Evolutionary conservation across 1,140 invertebrate genomes (phyloP).

Genomic region (Drosophila navojoa): DNA sequence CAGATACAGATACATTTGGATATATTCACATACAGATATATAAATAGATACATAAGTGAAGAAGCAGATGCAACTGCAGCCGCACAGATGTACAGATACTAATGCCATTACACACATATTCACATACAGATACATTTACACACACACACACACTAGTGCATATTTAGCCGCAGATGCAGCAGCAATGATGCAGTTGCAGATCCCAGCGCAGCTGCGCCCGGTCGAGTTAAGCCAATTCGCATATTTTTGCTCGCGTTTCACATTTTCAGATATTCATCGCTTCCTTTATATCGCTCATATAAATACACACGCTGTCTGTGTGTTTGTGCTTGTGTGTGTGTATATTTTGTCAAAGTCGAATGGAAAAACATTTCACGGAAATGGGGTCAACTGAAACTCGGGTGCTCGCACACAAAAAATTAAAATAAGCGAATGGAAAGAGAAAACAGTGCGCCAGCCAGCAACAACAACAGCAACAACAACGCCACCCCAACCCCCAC

Average conservation of each 20-base stretch:
- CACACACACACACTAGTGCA: background rate
- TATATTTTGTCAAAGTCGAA: slow-evolving; percentile 60
- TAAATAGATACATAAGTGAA: background rate
- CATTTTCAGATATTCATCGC: slow-evolving; percentile 41
- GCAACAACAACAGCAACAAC: slow-evolving; percentile 21
- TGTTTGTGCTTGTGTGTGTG: slow-evolving; percentile 20
- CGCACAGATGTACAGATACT: background rate
- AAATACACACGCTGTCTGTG: background rate
- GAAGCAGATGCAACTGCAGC: background rate
- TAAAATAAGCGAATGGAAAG: slow-evolving; percentile 73
- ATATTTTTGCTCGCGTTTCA: slow-evolving; percentile 45
- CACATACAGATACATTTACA: background rate
- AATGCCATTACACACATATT: background rate
- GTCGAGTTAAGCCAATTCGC: slow-evolving; percentile 68
- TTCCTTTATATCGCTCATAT: slow-evolving; percentile 25
- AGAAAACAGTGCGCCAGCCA: slow-evolving; percentile 44
- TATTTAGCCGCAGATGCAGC: too few relatives aligned
- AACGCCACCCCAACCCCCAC: background rate
- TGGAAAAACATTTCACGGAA: slow-evolving; percentile 76
- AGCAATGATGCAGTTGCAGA: background rate
- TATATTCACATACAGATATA: background rate
- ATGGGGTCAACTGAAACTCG: slow-evolving; percentile 75
- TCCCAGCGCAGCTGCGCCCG: slow-evolving; percentile 54
- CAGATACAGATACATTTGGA: background rate
- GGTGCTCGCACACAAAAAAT: slow-evolving; percentile 51